A percentile compares a stretch with the other conserved stretches of the same genome.
These are phyloP conservation scores for Oreohelix idahoensis DNA, from an alignment of 1,140 invertebrate genomes.

Conservation along the genomic window DNA sequence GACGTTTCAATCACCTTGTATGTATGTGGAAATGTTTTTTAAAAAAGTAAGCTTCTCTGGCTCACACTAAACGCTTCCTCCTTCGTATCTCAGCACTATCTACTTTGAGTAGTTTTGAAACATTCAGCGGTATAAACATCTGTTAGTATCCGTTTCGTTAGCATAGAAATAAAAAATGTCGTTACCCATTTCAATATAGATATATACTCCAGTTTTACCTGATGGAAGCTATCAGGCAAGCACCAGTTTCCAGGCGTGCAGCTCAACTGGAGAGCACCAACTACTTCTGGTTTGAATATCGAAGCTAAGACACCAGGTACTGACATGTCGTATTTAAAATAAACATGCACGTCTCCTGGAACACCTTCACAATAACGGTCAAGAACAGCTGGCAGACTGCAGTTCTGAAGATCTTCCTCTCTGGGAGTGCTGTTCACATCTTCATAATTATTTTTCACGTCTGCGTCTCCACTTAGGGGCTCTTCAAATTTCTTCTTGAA, in stretches of 20 bases:
- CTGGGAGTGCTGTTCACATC: background rate
- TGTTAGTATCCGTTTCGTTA: too few species aligned
- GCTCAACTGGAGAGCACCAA: background rate
- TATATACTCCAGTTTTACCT: background rate
- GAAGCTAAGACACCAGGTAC: background rate
- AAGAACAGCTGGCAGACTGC: background rate
- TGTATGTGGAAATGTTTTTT: too few species aligned
- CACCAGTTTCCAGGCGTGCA: slow-evolving; percentile 27
- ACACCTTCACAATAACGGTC: background rate
- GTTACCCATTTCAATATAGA: too few species aligned
- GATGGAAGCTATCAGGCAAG: background rate
- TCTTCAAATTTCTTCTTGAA: background rate
- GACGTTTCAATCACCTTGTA: too few species aligned
- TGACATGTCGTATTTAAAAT: background rate
- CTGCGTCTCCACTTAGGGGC: background rate
- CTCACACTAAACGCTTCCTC: too few species aligned
- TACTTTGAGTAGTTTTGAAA: too few species aligned
- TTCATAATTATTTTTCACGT: background rate
- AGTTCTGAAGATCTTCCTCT: background rate
- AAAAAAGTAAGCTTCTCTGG: too few species aligned
- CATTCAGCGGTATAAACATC: too few species aligned
- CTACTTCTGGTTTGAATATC: background rate
- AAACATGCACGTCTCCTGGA: background rate
- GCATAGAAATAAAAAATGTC: too few species aligned
- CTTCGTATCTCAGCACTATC: too few species aligned